Evolutionary conservation across 2,888 invertebrate species (phyloP).

Genomic region (Esperia sulphurella): DNA sequence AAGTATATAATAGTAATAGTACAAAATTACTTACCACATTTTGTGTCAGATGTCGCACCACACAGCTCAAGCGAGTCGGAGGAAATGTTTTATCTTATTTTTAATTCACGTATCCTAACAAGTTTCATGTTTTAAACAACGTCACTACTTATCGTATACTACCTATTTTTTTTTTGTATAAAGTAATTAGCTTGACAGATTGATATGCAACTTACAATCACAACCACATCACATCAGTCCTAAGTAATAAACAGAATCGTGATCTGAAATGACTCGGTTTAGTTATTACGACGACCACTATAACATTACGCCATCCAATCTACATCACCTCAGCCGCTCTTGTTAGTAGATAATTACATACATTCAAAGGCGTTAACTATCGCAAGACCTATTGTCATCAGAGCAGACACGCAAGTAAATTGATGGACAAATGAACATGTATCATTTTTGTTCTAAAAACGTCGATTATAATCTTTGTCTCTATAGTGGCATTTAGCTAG

Average conservation of each 20-base stretch:
- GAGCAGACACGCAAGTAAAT: background rate
- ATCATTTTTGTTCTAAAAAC: too few relatives aligned
- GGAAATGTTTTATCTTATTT: background rate
- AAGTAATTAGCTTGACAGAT: too few relatives aligned
- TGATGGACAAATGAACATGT: background rate
- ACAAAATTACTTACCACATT: background rate
- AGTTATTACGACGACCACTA: conserved; percentile 7
- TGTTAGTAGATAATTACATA: conserved; percentile 18
- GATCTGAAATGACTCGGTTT: conserved; percentile 4
- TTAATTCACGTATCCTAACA: background rate
- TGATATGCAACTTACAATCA: too few relatives aligned
- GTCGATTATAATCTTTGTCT: too few relatives aligned
- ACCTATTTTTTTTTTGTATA: too few relatives aligned
- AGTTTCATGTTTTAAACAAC: too few relatives aligned
- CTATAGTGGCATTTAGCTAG: background rate
- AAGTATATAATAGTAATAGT: too few relatives aligned
- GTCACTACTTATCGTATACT: too few relatives aligned
- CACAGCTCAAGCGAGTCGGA: background rate
- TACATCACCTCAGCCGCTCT: conserved; percentile 16
- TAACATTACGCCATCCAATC: conserved; percentile 17
- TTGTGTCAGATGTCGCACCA: background rate
- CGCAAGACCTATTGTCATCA: conserved; percentile 8
- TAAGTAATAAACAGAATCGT: background rate
- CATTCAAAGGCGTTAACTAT: conserved; percentile 7
- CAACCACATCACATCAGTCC: background rate